Evolutionary conservation across 2,113 vertebrate genomes (phyloP).

Genomic region (Oxyruncus cristatus): DNA sequence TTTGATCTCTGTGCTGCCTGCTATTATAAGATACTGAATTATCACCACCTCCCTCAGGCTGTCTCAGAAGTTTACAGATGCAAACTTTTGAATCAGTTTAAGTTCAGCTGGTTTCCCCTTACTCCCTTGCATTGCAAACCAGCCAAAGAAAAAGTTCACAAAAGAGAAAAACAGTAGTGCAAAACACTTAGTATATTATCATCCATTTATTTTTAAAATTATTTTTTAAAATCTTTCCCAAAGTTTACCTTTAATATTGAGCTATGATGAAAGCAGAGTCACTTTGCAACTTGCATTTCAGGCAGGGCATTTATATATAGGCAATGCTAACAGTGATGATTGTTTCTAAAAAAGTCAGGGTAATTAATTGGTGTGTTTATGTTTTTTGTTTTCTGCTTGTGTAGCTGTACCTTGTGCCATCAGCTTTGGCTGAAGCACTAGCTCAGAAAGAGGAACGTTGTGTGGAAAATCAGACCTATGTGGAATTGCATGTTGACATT

Average conservation of each 20-base stretch:
- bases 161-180: neutral
- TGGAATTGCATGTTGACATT: neutral
- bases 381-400: neutral
- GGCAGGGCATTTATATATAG: neutral
- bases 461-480: neutral
- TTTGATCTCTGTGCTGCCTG: slow-evolving; percentile 39
- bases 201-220: neutral
- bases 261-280: neutral
- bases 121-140: neutral
- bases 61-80: slow-evolving; percentile 28
- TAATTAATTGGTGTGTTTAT: neutral
- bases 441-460: neutral
- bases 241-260: neutral
- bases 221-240: neutral
- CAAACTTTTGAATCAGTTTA: slow-evolving; percentile 26
- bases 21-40: slow-evolving; percentile 42
- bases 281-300: neutral
- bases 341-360: neutral
- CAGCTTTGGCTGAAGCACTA: neutral
- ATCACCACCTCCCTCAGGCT: slow-evolving; percentile 34
- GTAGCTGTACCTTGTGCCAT: neutral
- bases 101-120: neutral
- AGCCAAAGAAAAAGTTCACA: neutral
- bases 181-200: neutral
- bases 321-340: neutral